These are phyloP conservation scores for Bombus polaris DNA, from an alignment of 1,140 invertebrate species.

Conservation along the genomic window DNA sequence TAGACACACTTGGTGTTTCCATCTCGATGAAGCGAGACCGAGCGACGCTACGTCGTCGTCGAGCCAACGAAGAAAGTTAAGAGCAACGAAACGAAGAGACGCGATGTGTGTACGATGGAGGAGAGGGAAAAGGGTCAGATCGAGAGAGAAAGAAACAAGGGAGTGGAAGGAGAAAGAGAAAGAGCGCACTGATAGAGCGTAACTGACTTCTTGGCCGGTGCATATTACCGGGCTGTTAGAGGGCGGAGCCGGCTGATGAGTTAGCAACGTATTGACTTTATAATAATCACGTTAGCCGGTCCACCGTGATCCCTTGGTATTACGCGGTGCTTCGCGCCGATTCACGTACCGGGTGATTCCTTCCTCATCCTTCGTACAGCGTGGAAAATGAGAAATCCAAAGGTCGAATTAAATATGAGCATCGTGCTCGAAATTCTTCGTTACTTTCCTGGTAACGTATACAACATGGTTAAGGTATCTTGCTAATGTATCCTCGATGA, in stretches of 20 bases:
- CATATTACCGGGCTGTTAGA: conserved; percentile 83
- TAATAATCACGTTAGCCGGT: conserved; percentile 82
- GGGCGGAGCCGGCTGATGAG: conserved; percentile 82
- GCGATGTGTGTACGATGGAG: conserved; percentile 18
- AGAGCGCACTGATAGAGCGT: conserved; percentile 71
- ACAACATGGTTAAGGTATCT: background rate
- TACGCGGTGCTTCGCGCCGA: conserved; percentile 72
- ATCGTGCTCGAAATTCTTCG: background rate
- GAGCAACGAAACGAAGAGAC: background rate
- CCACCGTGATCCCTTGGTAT: conserved; percentile 72
- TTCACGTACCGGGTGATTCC: conserved; percentile 72
- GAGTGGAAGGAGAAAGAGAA: background rate
- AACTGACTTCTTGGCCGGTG: conserved; percentile 81
- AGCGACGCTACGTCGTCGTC: background rate
- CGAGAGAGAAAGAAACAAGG: background rate
- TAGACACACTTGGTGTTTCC: conserved; percentile 36
- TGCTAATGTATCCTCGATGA: background rate
- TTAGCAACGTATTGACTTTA: conserved; percentile 83
- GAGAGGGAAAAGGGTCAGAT: conserved; percentile 24
- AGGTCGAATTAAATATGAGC: background rate
- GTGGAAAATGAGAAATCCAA: background rate
- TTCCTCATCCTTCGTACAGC: background rate
- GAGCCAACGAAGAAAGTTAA: conserved; percentile 12
- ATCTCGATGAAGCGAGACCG: conserved; percentile 31
- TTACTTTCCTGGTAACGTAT: background rate